Conservation (phyloP, 2,797 vertebrate genomes). For the Epinephelus coioides region DNA sequence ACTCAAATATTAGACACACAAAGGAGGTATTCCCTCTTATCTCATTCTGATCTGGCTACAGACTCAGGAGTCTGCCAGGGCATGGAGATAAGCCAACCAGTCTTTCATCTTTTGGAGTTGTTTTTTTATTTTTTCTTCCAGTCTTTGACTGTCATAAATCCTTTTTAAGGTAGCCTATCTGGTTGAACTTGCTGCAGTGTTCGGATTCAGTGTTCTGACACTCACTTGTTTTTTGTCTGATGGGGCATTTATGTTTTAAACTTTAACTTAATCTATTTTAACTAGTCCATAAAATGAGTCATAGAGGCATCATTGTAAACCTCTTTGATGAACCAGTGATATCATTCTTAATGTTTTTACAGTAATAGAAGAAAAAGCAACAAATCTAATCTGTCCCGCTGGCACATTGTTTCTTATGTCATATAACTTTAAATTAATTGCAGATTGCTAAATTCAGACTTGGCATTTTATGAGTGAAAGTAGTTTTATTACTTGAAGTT, state of each 20-base stretch:
- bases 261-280: neutral
- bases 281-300: neutral
- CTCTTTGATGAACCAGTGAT: neutral
- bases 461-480: slow-evolving; percentile 33
- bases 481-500: slow-evolving; percentile 49
- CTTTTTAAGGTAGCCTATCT: neutral
- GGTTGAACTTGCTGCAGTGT: slow-evolving; percentile 1
- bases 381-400: slow-evolving; percentile 5
- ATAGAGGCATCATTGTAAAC: neutral
- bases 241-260: neutral
- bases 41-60: slow-evolving; percentile 22
- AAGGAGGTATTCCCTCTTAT: slow-evolving; percentile 29
- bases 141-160: slow-evolving; percentile 29
- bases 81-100: slow-evolving; percentile 14
- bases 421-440: slow-evolving; percentile 14
- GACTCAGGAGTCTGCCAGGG: slow-evolving; percentile 6
- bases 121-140: neutral
- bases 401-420: slow-evolving; percentile 2
- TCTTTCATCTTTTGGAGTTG: slow-evolving; percentile 15
- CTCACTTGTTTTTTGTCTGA: neutral
- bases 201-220: neutral
- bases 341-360: slow-evolving; percentile 3
- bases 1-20: slow-evolving; percentile 21
- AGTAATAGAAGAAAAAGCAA: neutral
- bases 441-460: neutral